phyloP scores from a whole-genome alignment of 1,140 invertebrate species.

The Drosophila bifasciata region DNA sequence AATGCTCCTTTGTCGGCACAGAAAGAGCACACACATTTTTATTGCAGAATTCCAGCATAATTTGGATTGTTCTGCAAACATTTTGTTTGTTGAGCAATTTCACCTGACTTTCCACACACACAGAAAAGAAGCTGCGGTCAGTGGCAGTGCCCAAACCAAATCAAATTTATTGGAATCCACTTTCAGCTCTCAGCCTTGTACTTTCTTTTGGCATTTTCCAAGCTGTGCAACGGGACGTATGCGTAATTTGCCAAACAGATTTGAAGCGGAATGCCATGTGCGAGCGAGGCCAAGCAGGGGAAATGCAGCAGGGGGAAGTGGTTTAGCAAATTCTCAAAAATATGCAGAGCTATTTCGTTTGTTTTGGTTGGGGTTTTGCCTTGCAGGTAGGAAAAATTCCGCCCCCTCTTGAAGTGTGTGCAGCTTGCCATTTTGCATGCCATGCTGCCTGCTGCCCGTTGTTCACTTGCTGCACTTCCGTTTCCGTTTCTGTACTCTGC shows the following conservation, averaged over 20 bases:
- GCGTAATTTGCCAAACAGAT: too few species aligned
- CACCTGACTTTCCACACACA: neutral
- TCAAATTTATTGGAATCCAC: conserved; percentile 4
- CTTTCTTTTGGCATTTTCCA: too few species aligned
- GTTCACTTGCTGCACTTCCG: conserved; percentile 40
- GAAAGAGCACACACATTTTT: conserved; percentile 32
- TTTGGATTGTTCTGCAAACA: conserved; percentile 35
- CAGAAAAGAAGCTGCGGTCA: conserved; percentile 12
- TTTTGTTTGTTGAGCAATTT: conserved; percentile 3
- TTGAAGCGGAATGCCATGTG: too few species aligned
- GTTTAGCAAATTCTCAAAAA: neutral
- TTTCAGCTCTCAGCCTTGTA: neutral
- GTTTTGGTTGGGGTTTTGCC: too few species aligned
- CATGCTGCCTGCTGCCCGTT: too few species aligned
- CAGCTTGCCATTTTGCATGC: conserved; percentile 21
- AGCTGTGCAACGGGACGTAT: too few species aligned
- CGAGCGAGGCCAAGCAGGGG: neutral
- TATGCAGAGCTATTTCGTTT: conserved; percentile 1
- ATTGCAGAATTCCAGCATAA: conserved; percentile 42
- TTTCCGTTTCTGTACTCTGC: neutral
- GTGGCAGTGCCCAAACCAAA: neutral
- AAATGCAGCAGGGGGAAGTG: neutral
- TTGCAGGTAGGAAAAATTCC: too few species aligned
- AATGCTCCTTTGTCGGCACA: conserved; percentile 36
- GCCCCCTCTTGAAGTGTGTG: neutral